Percentiles rank a stretch among this genome's conserved stretches.
These are phyloP conservation scores for Drosophila nigrodunni DNA, from an alignment of 1,140 invertebrate species.

Conservation along the genomic window DNA sequence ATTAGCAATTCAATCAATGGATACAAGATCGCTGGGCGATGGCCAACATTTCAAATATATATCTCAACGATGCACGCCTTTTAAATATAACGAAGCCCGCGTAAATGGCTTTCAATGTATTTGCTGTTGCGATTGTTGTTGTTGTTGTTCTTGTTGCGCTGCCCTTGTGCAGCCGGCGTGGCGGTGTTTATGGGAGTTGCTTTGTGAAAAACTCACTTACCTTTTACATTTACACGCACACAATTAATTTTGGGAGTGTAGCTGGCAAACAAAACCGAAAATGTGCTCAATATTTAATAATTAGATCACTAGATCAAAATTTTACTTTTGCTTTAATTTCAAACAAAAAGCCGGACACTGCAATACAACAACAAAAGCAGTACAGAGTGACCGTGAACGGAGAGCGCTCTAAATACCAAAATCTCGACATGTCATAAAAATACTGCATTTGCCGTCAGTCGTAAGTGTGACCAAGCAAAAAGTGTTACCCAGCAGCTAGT, in stretches of 20 bases:
- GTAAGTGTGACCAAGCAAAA: conserved; percentile 10
- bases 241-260: conserved; percentile 58
- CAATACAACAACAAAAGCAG: conserved; percentile 31
- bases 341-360: conserved; percentile 43
- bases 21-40: conserved; percentile 55
- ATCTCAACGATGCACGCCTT: conserved; percentile 17
- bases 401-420: neutral
- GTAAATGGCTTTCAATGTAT: conserved; percentile 17
- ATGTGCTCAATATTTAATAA: conserved; percentile 29
- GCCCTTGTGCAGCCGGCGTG: conserved; percentile 45
- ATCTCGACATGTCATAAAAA: neutral
- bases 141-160: neutral
- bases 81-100: conserved; percentile 38
- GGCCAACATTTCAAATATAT: conserved; percentile 27
- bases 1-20: conserved; percentile 31
- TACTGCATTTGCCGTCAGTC: neutral
- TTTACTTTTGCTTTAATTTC: conserved; percentile 26
- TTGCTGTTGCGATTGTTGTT: neutral
- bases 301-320: conserved; percentile 59
- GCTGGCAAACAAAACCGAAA: conserved; percentile 46
- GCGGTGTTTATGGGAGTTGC: conserved; percentile 21
- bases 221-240: conserved; percentile 69
- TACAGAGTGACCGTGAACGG: conserved; percentile 2
- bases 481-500: conserved; percentile 9
- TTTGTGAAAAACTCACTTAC: conserved; percentile 43